Base-by-base conservation (phyloP, 1,140 invertebrate genomes). In the Drosophila truncata region DNA sequence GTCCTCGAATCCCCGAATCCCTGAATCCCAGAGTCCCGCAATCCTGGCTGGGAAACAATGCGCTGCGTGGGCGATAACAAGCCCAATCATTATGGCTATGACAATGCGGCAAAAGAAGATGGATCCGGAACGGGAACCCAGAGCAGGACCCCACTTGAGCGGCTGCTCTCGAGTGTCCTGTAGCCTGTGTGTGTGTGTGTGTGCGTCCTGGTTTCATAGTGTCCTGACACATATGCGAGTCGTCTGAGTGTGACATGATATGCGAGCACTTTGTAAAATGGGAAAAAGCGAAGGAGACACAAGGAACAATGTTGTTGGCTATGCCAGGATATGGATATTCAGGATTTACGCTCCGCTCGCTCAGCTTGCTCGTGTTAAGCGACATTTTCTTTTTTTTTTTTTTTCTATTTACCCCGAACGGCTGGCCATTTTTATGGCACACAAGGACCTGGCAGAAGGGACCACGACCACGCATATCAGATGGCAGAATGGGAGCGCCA, bases 231-330 rank as follows among this genome's bases (percentile, higher is more conserved):
- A 90, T 90, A 90, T 90, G 86, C 61, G 82, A 82, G 72, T 79
- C 81, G 88, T 78, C 81, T 91, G 88, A 82, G 78, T 91, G 83
- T 91, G 88, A 91, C 88, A 91, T 88, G 83, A 91, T 91, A 91
- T 91, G 88, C 88, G 88, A 88, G 88, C 88, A 91, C 85, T 90
- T 90, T 90, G 85, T 90, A 85, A 90, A 90, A 90, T 90, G 85
- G 86, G 80, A 90, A 90, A 85, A 79, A 31, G 14, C 33, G 55
- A 64, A 64, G 62, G 37, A 64, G 62, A 16, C 23, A 27, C 67
- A 50, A 59, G 64, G 67, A 71, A 78, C 74, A 76, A 81, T 81
- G 80, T 88, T 87, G 78, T 88, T 87, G 78, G 77, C 13, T 6
- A 4, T 14, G 52, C 67, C 81, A 72, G 80, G 86, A 82, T 72